phyloP scores from a whole-genome alignment of 2,888 invertebrate species.

The Tolmerus cingulatus region DNA sequence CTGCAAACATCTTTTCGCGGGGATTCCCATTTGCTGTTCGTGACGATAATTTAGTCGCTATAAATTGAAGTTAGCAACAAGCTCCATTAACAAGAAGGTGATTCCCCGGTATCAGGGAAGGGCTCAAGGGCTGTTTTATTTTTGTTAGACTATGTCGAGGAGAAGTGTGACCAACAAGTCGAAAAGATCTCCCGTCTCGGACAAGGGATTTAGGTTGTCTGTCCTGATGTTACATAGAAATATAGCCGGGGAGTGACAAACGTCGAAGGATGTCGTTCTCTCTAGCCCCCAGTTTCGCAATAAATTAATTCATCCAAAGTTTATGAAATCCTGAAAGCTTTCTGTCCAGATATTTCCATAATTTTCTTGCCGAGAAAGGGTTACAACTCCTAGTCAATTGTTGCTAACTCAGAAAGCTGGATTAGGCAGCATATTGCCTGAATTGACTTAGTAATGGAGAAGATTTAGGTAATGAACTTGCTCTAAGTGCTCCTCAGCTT shows the following conservation, averaged over 20 bases:
- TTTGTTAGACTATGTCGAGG: background rate
- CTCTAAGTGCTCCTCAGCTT: background rate
- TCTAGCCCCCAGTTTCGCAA: background rate
- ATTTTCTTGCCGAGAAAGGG: conserved; percentile 7
- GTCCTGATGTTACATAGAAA: conserved; percentile 18
- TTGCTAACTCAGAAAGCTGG: background rate
- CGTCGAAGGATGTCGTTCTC: background rate
- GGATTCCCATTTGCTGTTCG: background rate
- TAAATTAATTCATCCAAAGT: conserved; percentile 32
- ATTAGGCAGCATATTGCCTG: conserved; percentile 23
- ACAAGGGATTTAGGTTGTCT: conserved; percentile 16
- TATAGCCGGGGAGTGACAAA: background rate
- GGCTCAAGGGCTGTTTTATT: background rate
- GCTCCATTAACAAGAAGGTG: conserved; percentile 5
- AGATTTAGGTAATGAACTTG: conserved; percentile 25
- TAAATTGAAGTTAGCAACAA: conserved; percentile 21
- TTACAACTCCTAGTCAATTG: conserved; percentile 15
- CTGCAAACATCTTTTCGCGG: background rate
- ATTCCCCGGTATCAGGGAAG: background rate
- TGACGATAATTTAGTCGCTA: conserved; percentile 5
- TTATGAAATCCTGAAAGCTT: conserved; percentile 24
- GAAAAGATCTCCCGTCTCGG: background rate
- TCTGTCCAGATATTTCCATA: conserved; percentile 8
- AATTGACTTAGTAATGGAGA: conserved; percentile 25
- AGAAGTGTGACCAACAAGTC: conserved; percentile 11